phyloP scores from a whole-genome alignment of 92 coral and sea anemone genomes.

The Montipora capitata region DNA sequence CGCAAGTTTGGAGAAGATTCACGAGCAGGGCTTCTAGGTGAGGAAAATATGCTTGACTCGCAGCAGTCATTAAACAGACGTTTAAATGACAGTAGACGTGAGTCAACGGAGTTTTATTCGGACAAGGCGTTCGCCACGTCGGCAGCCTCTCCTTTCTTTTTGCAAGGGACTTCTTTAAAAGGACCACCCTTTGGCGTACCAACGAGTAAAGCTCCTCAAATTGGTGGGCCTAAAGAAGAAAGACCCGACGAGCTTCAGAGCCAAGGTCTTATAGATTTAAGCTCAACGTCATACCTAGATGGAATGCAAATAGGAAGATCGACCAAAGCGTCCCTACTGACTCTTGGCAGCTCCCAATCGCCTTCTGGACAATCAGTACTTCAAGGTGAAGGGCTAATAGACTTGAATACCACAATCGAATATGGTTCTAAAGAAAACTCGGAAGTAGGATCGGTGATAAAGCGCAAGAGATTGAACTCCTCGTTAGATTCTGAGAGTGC shows the following conservation, averaged over 20 bases:
- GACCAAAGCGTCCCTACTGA: background rate
- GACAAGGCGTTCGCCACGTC: background rate
- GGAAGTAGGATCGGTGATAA: conserved; percentile 6
- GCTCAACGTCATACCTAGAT: conserved; percentile 42
- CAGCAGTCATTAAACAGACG: conserved; percentile 7
- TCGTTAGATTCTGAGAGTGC: conserved; percentile 5
- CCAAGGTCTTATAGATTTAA: conserved; percentile 60
- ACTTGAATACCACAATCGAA: conserved; percentile 29
- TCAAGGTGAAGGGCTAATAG: conserved; percentile 30
- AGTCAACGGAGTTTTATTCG: background rate
- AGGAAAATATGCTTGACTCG: conserved; percentile 1
- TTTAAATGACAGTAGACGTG: background rate
- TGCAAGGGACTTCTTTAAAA: background rate
- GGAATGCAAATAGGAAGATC: conserved; percentile 19
- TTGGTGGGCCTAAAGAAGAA: background rate
- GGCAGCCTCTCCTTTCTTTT: too few species aligned
- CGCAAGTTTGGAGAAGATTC: background rate
- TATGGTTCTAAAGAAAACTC: conserved; percentile 20
- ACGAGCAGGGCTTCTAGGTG: background rate
- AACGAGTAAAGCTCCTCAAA: background rate
- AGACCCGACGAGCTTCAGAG: conserved; percentile 27
- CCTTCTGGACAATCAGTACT: conserved; percentile 22
- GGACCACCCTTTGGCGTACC: background rate
- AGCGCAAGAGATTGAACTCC: conserved; percentile 36
- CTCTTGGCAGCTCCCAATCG: conserved; percentile 12